Evolutionary conservation across 2,797 vertebrate genomes (phyloP).

Genomic region (Bucorvus abyssinicus): DNA sequence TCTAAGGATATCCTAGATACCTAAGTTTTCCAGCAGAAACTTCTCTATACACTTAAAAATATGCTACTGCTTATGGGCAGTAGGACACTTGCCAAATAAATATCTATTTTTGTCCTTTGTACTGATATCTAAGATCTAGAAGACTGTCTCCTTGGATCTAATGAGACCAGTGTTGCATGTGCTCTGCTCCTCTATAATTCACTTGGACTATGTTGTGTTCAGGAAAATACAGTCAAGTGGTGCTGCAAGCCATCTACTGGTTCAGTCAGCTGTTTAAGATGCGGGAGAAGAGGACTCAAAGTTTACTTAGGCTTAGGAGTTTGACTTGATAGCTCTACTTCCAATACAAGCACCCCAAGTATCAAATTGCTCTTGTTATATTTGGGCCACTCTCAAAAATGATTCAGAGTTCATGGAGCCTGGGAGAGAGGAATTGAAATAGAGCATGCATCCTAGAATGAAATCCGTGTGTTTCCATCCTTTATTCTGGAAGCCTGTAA

Average conservation of each 20-base stretch:
- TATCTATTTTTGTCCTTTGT: not conserved
- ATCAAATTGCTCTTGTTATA: fast-evolving
- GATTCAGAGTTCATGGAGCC: not conserved
- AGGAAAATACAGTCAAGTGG: not conserved
- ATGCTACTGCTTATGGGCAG: not conserved
- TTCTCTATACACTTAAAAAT: not conserved
- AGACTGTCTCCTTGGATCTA: not conserved
- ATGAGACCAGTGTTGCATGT: not conserved
- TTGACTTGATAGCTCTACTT: not conserved
- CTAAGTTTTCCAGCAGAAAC: not conserved
- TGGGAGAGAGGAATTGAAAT: not conserved
- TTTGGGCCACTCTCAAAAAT: not conserved
- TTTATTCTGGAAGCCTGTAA: not conserved
- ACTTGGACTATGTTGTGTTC: not conserved
- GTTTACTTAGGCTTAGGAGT: not conserved
- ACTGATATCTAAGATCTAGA: not conserved
- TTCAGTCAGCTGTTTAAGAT: not conserved
- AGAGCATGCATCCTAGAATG: not conserved
- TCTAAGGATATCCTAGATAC: not conserved
- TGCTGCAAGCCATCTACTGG: not conserved
- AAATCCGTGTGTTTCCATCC: not conserved
- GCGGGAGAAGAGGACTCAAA: not conserved
- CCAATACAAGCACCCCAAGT: not conserved
- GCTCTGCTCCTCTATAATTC: not conserved
- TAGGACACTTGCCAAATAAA: not conserved